Percentiles rank a stretch among this genome's conserved stretches.
Conservation (phyloP, 2,888 invertebrate genomes). For the Aricia artaxerxes region DNA sequence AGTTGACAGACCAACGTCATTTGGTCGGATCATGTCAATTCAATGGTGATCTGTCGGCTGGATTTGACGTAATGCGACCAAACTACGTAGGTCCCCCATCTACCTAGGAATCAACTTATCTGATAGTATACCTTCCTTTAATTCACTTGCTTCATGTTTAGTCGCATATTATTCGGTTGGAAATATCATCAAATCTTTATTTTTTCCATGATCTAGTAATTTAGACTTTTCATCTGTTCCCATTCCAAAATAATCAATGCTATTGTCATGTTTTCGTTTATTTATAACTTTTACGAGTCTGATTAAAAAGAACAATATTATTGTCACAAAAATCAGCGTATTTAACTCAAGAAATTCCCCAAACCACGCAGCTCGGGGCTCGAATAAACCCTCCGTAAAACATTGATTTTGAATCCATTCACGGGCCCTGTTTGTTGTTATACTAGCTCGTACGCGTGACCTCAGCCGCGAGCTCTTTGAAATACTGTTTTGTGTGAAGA, state of each 20-base stretch:
- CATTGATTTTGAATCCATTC: slow-evolving; percentile 18
- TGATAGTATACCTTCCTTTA: too few species aligned
- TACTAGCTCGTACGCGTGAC: not conserved
- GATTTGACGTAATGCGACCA: too few species aligned
- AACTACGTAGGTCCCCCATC: too few species aligned
- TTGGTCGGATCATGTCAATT: too few species aligned
- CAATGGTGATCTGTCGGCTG: too few species aligned
- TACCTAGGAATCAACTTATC: too few species aligned
- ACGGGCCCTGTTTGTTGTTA: not conserved
- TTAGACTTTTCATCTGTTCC: not conserved
- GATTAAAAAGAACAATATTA: slow-evolving; percentile 1
- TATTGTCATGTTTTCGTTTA: not conserved
- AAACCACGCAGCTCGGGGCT: slow-evolving; percentile 1
- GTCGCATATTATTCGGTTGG: too few species aligned
- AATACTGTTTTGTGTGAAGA: not conserved
- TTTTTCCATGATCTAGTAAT: not conserved
- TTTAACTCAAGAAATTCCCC: not conserved
- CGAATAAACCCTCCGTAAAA: not conserved
- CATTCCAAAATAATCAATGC: not conserved
- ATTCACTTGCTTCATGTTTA: too few species aligned
- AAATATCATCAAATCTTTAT: too few species aligned
- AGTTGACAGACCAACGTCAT: too few species aligned
- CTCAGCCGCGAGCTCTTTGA: not conserved
- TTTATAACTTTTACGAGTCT: not conserved
- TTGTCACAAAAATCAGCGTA: not conserved